Base-by-base conservation (phyloP, 2,888 invertebrate species). In the Melieria picta region DNA sequence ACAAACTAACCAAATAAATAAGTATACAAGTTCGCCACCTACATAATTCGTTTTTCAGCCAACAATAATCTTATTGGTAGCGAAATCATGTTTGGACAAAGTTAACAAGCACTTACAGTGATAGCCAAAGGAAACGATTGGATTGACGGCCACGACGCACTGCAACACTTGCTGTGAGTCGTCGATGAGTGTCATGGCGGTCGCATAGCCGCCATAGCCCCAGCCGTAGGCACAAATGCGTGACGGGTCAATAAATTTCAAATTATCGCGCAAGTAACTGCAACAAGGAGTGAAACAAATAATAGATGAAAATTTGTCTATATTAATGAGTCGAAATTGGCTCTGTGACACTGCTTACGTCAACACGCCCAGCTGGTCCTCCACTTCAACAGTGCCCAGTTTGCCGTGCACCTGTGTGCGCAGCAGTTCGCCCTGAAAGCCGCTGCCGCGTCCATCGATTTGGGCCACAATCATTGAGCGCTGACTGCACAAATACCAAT, bases 381-480 rank as follows among this genome's bases (percentile, higher is more conserved):
- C 91, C 0, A 94, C 92, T 80, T 95, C 94, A 0, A 91, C 90
- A 0, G 91, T 91, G 7, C 94, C 91, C 11, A 94, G 86, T 74
- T 90, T 90, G 75, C 91, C 91, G 81, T 94, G 94, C 45, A 95
- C 90, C 83, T 93, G 92, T 10, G 92, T 91, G 76, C 92, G 87
- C 75, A 93, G 85, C 66, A 90, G 88, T 81, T 94, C 94, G 0
- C 97, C 96, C 86, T 95, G 91, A 77, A 90, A 94, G 0, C 94
- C 94, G 3, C 95, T 93, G 6, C 97, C 97, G 50, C 97, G 88
- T 0, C 94, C 97, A 87, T 98, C 97, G 67, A 97, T 94, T 84
- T 93, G 91, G 0, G 94, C 96, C 47, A 95, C 93, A 75, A 97
- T 93, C 82, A 94, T 94, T 84, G 94, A 93, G 76, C 93, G 90